Conservation (phyloP, 1,140 invertebrate genomes). For the Meloidogyne exigua region DNA sequence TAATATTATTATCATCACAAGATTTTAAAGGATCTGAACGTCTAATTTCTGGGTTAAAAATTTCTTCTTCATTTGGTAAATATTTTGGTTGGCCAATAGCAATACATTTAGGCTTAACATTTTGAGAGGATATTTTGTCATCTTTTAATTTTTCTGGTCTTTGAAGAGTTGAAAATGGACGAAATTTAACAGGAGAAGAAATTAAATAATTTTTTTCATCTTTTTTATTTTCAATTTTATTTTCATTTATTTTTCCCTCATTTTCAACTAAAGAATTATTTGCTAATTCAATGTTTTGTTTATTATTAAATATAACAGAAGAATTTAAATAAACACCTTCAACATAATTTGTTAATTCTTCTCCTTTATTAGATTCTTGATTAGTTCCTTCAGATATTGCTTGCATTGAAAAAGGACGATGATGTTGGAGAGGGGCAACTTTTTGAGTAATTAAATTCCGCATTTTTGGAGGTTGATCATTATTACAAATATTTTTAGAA, state of each 20-base stretch:
- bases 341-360: background rate
- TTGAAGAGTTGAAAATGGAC: conserved; percentile 4
- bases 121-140: background rate
- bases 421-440: conserved; percentile 51
- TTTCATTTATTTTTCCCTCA: background rate
- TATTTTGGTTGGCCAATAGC: background rate
- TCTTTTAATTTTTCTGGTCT: background rate
- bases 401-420: conserved; percentile 61
- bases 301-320: background rate
- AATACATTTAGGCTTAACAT: background rate
- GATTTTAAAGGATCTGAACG: background rate
- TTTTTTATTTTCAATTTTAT: background rate
- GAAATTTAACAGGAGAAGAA: background rate
- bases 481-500: background rate
- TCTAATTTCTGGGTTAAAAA: background rate
- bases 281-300: background rate
- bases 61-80: background rate
- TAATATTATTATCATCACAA: background rate
- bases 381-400: conserved; percentile 24
- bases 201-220: conserved; percentile 1
- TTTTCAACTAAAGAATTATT: background rate
- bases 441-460: conserved; percentile 59
- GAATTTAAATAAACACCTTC: background rate
- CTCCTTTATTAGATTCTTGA: background rate
- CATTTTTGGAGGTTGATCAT: conserved; percentile 47